Base-by-base conservation (phyloP, 2,888 invertebrate genomes). In the Drosophila barbarae region DNA sequence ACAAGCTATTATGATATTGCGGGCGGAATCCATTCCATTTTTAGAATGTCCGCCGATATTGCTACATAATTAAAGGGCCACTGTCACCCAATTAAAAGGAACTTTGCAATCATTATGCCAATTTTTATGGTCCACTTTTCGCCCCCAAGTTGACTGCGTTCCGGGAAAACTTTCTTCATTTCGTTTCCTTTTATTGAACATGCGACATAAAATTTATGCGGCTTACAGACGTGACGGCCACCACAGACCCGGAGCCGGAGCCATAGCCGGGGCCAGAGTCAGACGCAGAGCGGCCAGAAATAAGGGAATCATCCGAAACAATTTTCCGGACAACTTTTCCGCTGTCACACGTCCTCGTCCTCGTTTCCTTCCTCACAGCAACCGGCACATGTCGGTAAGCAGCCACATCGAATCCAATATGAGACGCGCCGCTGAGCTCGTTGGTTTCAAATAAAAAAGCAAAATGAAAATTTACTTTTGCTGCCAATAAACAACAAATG, bases 381-480 rank as follows among this genome's bases (percentile, higher is more conserved):
- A 49, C 38, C 41, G 10, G 10, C 67, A 50, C 50, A 49, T 50
- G 50, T 46, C 42, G 49, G 61, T 61, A 64, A 59, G 70, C 78
- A 83, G 72, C 58, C 67, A 56, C 70, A 72, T 71, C 69, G 64
- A 84, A 84, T 78, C 82, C 77, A 78, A 78, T 84, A 84, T 82
- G 41, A 59, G 53, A 58, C 60, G 53, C 64, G 34, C 30, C 44
- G 66, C 47, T 66, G 57, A 54, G 50, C 44, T 68, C 56, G 54
- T 53, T 15, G 51, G 36, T 49, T 54, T 63, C 68, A 65, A 75
- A 82, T 71, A 82, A 80, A 71, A 75, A 73, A 77, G 59, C 69
- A 72, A 85, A 83, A 81, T 84, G 84, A 78, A 85, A 85, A 78
- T 78, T 82, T 72, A 72, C 82, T 84, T 73, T 52, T 63, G 60